Conservation (phyloP, 2,113 vertebrate genomes). For the Martes martes region DNA sequence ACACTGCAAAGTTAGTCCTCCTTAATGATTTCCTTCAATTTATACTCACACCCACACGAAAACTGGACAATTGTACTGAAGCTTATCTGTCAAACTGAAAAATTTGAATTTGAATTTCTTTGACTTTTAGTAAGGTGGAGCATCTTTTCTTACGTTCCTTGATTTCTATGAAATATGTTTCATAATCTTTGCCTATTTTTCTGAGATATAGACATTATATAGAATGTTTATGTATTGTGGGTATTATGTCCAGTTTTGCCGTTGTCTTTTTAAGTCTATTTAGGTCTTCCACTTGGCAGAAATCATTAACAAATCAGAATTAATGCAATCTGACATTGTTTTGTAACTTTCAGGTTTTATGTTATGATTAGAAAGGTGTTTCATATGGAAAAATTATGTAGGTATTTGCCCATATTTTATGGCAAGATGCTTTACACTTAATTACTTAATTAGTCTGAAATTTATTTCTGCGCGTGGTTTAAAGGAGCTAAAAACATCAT, state of each 20-base stretch:
- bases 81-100: background rate
- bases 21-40: background rate
- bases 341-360: conserved; percentile 20
- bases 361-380: background rate
- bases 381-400: conserved; percentile 16
- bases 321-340: background rate
- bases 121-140: background rate
- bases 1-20: background rate
- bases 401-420: background rate
- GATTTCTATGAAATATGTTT: background rate
- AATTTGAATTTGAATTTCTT: background rate
- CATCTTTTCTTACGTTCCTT: background rate
- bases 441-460: conserved; percentile 8
- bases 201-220: background rate
- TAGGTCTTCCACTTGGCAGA: background rate
- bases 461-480: background rate
- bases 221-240: background rate
- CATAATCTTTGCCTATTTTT: background rate
- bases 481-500: background rate
- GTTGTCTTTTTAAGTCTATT: conserved; percentile 16
- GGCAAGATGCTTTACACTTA: background rate
- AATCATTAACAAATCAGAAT: background rate
- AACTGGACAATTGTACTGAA: background rate
- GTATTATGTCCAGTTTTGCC: background rate
- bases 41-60: background rate